Base-by-base conservation (phyloP, 2,113 vertebrate species). In the Centrocercus urophasianus region DNA sequence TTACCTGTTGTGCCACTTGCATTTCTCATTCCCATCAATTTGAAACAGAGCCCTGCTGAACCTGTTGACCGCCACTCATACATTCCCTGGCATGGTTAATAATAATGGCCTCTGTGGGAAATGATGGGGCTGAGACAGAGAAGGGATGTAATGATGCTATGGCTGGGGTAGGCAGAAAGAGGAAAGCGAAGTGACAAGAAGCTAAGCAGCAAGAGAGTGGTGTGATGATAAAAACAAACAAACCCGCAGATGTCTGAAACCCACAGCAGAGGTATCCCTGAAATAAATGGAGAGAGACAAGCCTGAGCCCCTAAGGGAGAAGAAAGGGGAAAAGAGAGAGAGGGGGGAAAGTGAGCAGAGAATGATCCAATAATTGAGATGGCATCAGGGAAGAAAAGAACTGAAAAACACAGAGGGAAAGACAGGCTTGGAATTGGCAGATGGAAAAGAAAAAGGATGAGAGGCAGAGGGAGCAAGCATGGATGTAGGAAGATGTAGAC, bases 181-280 rank as follows among this genome's bases (percentile, higher is more conserved):
- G 83, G 75, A 67, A 87, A 83, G 91, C 43, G 89, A 88, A 91
- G 84, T 94, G 93, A 96, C 95, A 97, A 63, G 89, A 89, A 95
- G 93, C 96, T 93, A 93, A 97, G 95, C 89, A 96, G 95, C 90
- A 87, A 93, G 94, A 95, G 79, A 88, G 77, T 56, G 40, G 70
- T 93, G 73, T 56, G 43, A 56, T 95, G 95, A 91, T 87, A 89
- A 93, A 97, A 96, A 96, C 95, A 96, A 93, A 93, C 95, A 85
- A 94, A 84, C 86, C 83, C 76, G 92, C 47, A 84, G 76, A 83
- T 79, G 89, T 88, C 86, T 88, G 34, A 96, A 95, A 30, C 81
- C 86, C 59, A 77, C 71, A 63, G 78, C 11, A 54, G 25, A 6
- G 11, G 69, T 79, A 92, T 84, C 74, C 73, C 47, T 88, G 76